Evolutionary conservation across 1,140 invertebrate genomes (phyloP), one percentile per base, ranked within the genome.

Genomic region (Nixonia krombeini): DNA sequence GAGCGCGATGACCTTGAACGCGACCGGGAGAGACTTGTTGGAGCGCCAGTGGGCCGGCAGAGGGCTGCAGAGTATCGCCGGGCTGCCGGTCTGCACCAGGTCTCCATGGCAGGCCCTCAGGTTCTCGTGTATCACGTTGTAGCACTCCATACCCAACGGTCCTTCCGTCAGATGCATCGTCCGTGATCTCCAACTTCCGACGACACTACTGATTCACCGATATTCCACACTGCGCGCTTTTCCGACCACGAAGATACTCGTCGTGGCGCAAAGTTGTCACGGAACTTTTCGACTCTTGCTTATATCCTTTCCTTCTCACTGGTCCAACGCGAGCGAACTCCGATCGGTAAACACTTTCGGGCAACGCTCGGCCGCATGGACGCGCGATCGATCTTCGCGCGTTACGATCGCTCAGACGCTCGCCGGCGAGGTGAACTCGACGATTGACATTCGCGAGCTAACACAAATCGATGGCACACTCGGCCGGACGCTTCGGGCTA

Each of bases 1-100:
- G 33, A 99, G 82, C 0, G 94, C 91, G 23, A 98, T 93, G 62
- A 94, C 93, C 86, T 95, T 96, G 87, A 98, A 99, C 0, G 96
- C 94, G 2, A 94, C 89, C 1, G 96, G 97, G 52, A 98, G 85
- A 23, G 95, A 96, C 82, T 99, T 99, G 86, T 98, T 98, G n/a
- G 95, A 96, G 21, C 96, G 85, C 96, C 96, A 98, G 74, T 98
- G 97, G 0, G 89, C 89, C 0, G 96, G 96, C 42, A 98, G 86
- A 0, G 90, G 91, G 7, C 94, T 95, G 85, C 97, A 99, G 5
- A 98, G 85, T 29, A 99, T 91, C 33, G 94, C 92, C 0, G 96
- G 96, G 58, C 94, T 96, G 13, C 95, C 96, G 4, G 93, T 95
- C 78, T 92, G 90, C 47, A 97, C 93, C 72, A 98, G 85, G 74